phyloP scores from a whole-genome alignment of 1,140 invertebrate genomes.

The Idris sp. region DNA sequence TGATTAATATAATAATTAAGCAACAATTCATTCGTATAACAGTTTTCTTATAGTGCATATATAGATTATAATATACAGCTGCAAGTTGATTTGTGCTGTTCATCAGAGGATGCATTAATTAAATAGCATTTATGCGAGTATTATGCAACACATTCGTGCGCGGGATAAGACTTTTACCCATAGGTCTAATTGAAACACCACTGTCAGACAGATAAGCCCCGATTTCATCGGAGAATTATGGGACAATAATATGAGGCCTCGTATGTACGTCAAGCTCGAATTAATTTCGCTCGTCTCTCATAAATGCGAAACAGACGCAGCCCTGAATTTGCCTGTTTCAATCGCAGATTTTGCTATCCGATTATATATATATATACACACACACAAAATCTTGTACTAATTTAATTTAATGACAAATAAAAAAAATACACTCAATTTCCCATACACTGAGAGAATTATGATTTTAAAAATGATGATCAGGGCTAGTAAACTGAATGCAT shows the following conservation, averaged over 20 bases:
- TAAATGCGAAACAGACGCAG: constrained; percentile 59
- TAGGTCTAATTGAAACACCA: constrained; percentile 69
- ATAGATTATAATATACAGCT: no score
- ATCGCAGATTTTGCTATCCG: constrained; percentile 35
- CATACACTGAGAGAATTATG: no score
- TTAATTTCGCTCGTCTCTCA: constrained; percentile 67
- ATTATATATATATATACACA: no score
- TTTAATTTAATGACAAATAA: no score
- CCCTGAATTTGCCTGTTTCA: constrained; percentile 44
- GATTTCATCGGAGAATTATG: constrained; percentile 67
- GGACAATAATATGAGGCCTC: constrained; percentile 65
- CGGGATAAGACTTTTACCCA: constrained; percentile 68
- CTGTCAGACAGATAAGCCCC: constrained; percentile 66
- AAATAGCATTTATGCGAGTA: constrained; percentile 66
- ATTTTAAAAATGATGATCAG: no score
- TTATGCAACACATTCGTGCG: constrained; percentile 57
- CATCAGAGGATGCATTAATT: constrained; percentile 62
- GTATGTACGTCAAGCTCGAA: constrained; percentile 64
- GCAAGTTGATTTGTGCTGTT: constrained; percentile 31
- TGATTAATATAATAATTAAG: no score
- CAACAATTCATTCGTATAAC: no score
- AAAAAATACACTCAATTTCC: no score
- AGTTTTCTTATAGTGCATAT: no score
- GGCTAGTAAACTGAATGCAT: no score
- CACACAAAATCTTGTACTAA: constrained; percentile 41